A percentile compares a stretch with the other conserved stretches of the same genome.
Evolutionary conservation across 30 jellyfish, hydroid and myxozoan species (phyloP).

Genomic region (Euphysa ruthae): DNA sequence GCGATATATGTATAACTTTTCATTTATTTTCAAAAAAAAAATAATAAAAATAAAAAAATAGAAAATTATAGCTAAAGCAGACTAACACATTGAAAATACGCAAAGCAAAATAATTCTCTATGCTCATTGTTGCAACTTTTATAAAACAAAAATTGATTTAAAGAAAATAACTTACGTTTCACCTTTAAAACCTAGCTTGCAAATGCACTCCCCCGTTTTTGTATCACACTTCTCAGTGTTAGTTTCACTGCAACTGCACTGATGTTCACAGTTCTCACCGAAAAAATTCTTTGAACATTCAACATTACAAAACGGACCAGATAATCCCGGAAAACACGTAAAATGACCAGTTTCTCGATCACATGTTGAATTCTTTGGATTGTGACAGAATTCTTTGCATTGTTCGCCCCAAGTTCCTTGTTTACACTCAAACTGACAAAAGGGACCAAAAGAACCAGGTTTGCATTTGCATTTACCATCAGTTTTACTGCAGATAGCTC

Average conservation of each 20-base stretch:
- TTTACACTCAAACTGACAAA: constrained; percentile 41
- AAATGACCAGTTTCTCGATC: constrained; percentile 51
- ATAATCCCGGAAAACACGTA: constrained; percentile 54
- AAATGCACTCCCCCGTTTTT: constrained; percentile 57
- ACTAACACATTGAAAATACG: no score
- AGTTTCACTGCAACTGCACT: constrained; percentile 42
- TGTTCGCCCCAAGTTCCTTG: constrained; percentile 46
- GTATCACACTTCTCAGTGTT: constrained; percentile 60
- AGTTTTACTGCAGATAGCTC: constrained; percentile 41
- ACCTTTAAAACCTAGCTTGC: constrained; percentile 62
- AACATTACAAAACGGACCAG: constrained; percentile 53
- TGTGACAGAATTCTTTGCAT: constrained; percentile 30
- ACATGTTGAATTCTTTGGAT: constrained; percentile 33
- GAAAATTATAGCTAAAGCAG: background rate
- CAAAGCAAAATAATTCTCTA: no score
- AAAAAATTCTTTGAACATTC: constrained; percentile 41
- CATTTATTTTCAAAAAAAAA: background rate
- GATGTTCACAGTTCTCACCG: constrained; percentile 49
- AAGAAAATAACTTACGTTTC: constrained; percentile 2
- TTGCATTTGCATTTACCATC: constrained; percentile 75
- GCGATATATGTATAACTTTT: background rate
- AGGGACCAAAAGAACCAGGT: constrained; percentile 73
- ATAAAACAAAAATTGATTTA: no score
- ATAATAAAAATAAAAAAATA: background rate
- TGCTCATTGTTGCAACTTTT: no score